Base-by-base conservation (phyloP, 2,113 vertebrate genomes). In the Misgurnus anguillicaudatus region DNA sequence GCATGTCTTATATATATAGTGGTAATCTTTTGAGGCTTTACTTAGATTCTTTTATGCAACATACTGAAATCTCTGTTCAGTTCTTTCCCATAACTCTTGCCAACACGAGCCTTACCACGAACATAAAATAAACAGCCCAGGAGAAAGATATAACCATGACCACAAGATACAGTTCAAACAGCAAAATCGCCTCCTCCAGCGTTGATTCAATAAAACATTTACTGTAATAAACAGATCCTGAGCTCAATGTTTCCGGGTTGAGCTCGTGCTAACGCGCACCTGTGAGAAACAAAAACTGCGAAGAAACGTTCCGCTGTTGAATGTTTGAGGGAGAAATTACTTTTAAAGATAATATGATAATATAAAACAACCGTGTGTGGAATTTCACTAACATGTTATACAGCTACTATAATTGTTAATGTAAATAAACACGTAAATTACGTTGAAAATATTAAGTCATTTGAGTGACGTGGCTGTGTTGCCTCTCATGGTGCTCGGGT, bases 91-190 rank as follows among this genome's bases (percentile, higher is more conserved):
- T 91, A 91, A 51, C 87, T 91, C 76, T 91, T 93, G 60, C 91
- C 90, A 60, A 92, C 80, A 69, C 89, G 48, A 0, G 91, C 89
- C 84, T 92, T 92, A 62, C 90, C 63, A 92, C 90, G 71, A 92
- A 92, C 71, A 93, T 84, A 80, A 92, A 93, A 88, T 92, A 93
- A 75, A 94, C 85, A 5, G 90, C 91, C 92, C 93, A 93, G 0
- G 93, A 94, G 84, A 93, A 93, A 16, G 91, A 93, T 72, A 93
- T 91, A 2, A 94, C 80, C 92, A 94, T 91, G 0, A 93, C 87
- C 73, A 93, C 91, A 75, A 94, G 84, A 82, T 93, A 94, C 0
- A 94, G 85, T 72, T 94, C 92, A 83, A 93, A 45, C 73, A 94
- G 74, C 7, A 86, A 89, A 17, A 93, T 89, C 16, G 90, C 91